Conservation (phyloP, 2,113 vertebrate genomes). For the Lophura nycthemera region DNA sequence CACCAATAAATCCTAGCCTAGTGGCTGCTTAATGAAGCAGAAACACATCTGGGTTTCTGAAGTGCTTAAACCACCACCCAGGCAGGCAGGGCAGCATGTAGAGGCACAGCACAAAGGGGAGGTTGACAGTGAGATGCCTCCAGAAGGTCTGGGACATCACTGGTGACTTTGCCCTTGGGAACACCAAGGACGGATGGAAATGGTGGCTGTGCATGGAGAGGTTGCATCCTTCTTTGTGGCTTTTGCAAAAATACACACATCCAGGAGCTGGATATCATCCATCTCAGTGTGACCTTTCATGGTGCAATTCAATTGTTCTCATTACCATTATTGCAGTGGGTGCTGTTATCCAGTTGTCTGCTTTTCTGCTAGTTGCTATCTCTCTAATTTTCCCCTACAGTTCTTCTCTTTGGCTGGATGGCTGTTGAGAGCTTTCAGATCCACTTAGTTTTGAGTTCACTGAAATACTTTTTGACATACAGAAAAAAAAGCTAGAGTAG, state of each 20-base stretch:
- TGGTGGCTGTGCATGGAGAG: fast-evolving
- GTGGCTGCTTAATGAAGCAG: neutral
- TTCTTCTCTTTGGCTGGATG: neutral
- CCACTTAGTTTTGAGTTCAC: constrained; percentile 33
- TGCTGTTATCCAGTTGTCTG: neutral
- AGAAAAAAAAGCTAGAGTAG: neutral
- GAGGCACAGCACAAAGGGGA: neutral
- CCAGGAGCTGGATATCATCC: neutral
- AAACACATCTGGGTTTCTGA: neutral
- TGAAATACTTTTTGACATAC: constrained; percentile 18
- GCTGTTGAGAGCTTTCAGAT: constrained; percentile 39
- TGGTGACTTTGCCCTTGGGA: neutral
- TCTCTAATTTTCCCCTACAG: neutral
- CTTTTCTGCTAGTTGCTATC: neutral
- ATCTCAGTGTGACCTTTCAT: neutral
- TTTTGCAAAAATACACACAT: neutral
- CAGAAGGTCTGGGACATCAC: fast-evolving
- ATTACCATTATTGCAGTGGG: neutral
- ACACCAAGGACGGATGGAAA: neutral
- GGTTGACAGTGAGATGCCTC: neutral
- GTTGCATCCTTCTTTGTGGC: neutral
- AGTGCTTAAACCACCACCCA: neutral
- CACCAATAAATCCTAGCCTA: neutral
- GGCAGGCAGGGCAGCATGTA: neutral
- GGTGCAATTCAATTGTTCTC: neutral